Evolutionary conservation across 2,113 vertebrate species (phyloP).

Genomic region (Suricata suricatta): DNA sequence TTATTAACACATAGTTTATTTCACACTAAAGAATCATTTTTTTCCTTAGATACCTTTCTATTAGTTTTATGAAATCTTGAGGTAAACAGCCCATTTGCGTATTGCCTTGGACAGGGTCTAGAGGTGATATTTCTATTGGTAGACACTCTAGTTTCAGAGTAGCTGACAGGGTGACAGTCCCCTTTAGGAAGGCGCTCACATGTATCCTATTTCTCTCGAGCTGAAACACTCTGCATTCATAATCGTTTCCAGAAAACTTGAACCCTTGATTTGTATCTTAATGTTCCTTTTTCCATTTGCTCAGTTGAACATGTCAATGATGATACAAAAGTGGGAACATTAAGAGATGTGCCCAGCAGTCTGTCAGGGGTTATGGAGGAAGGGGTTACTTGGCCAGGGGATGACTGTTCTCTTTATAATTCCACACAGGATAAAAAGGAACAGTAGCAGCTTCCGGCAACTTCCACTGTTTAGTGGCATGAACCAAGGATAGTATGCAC

Average conservation of each 20-base stretch:
- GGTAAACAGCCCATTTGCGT: neutral
- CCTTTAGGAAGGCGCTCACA: neutral
- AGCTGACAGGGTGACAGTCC: rapidly evolving
- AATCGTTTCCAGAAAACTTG: neutral
- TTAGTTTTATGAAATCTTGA: neutral
- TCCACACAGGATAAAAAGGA: slow-evolving; percentile 42
- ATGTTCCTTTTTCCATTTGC: slow-evolving; percentile 67
- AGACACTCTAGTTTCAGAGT: neutral
- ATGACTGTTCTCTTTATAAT: slow-evolving; percentile 44
- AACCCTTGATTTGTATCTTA: slow-evolving; percentile 44
- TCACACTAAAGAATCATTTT: neutral
- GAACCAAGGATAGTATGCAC: neutral
- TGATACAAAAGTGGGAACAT: slow-evolving; percentile 14
- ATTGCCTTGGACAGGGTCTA: too few relatives aligned
- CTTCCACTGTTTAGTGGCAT: slow-evolving; percentile 5
- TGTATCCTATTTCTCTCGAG: rapidly evolving
- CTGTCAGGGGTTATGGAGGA: slow-evolving; percentile 52
- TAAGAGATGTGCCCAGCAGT: slow-evolving; percentile 26
- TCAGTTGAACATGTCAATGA: slow-evolving; percentile 44
- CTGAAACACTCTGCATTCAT: neutral
- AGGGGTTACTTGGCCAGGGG: slow-evolving; percentile 27
- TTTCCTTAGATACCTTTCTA: neutral
- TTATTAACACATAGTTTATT: neutral
- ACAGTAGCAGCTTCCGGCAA: neutral
- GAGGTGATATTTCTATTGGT: neutral